Conservation (phyloP, 2,797 vertebrate genomes). For the Melanotaenia nigrans region DNA sequence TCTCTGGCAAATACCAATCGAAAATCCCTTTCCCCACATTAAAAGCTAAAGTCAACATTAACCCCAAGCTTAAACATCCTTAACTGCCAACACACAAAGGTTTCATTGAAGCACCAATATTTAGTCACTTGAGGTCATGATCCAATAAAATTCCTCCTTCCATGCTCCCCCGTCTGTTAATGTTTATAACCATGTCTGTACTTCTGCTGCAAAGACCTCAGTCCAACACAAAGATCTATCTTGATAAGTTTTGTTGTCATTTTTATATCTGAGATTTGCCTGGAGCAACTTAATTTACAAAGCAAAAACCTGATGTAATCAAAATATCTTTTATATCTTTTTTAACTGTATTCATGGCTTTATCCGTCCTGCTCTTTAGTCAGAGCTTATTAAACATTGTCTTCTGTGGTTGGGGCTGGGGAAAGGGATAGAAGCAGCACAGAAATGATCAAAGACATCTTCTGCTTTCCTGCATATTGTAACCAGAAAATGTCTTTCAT, state of each 20-base stretch:
- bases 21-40: neutral
- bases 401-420: slow-evolving; percentile 26
- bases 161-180: slow-evolving; percentile 36
- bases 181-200: slow-evolving; percentile 40
- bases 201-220: slow-evolving; percentile 9
- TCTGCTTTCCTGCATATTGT: slow-evolving; percentile 39
- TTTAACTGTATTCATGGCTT: slow-evolving; percentile 36
- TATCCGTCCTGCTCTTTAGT: slow-evolving; percentile 48
- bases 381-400: slow-evolving; percentile 65
- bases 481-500: slow-evolving; percentile 50
- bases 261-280: slow-evolving; percentile 31
- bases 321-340: slow-evolving; percentile 33
- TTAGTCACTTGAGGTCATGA: slow-evolving; percentile 21
- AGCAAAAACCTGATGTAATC: slow-evolving; percentile 31
- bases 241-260: slow-evolving; percentile 1
- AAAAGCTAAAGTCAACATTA: neutral
- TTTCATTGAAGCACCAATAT: slow-evolving; percentile 8
- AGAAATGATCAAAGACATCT: slow-evolving; percentile 38
- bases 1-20: too few relatives aligned
- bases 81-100: slow-evolving; percentile 10
- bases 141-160: slow-evolving; percentile 36
- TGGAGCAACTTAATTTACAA: slow-evolving; percentile 17
- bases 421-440: slow-evolving; percentile 28
- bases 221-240: slow-evolving; percentile 23
- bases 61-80: neutral